These are phyloP conservation scores for Artemisiospiza belli DNA, from an alignment of 2,113 vertebrate species.

Conservation along the genomic window DNA sequence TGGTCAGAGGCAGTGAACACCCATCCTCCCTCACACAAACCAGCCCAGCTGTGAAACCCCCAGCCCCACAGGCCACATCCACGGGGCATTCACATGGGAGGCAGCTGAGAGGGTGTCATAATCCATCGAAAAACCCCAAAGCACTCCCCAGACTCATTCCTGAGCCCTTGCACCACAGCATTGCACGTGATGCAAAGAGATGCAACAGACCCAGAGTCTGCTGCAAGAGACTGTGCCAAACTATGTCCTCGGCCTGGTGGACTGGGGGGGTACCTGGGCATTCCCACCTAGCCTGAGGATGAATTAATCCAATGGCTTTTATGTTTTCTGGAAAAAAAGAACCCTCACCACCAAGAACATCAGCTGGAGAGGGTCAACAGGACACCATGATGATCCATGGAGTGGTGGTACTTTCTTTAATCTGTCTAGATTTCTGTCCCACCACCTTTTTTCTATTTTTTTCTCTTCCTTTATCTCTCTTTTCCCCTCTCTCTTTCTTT, in stretches of 20 bases:
- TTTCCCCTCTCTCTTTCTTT: not conserved
- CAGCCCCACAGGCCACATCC: not conserved
- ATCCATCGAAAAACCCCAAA: not conserved
- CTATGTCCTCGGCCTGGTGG: fast-evolving
- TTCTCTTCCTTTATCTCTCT: not conserved
- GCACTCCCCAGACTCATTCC: not conserved
- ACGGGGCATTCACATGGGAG: fast-evolving
- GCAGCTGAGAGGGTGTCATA: not conserved
- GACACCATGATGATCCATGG: fast-evolving
- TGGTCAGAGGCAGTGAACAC: not conserved
- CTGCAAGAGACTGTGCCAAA: not conserved
- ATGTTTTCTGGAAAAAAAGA: not conserved
- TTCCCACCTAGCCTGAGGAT: not conserved
- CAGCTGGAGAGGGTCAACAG: not conserved
- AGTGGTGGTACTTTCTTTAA: not conserved
- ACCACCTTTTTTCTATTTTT: not conserved
- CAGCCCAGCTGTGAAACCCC: not conserved
- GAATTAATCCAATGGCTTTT: not conserved
- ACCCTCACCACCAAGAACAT: not conserved
- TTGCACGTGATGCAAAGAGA: fast-evolving
- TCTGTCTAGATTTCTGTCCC: not conserved
- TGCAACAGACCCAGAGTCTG: not conserved
- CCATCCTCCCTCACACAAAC: not conserved
- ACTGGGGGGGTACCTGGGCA: not conserved
- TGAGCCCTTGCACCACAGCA: not conserved